Percentiles rank a stretch among this genome's conserved stretches.
These are phyloP conservation scores for Vulpes lagopus DNA, from an alignment of 2,113 vertebrate genomes.

Conservation along the genomic window DNA sequence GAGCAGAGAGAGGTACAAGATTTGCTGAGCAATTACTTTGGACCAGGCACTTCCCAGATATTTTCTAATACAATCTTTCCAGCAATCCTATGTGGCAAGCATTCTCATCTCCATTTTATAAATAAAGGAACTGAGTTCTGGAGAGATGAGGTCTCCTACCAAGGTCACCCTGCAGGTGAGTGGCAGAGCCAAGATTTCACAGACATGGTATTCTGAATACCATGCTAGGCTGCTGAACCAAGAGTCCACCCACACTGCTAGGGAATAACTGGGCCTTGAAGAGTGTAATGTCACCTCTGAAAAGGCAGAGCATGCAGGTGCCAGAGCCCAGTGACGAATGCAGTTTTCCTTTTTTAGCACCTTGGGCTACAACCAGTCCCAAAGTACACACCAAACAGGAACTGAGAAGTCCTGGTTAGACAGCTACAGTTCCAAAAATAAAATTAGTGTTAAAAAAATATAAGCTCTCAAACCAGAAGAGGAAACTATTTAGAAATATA, in stretches of 20 bases:
- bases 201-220: not conserved
- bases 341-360: not conserved
- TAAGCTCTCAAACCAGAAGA: not conserved
- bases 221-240: not conserved
- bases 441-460: not conserved
- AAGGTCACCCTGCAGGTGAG: not conserved
- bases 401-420: not conserved
- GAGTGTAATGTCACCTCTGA: not conserved
- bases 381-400: not conserved
- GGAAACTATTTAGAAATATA: not conserved
- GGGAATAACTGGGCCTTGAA: not conserved
- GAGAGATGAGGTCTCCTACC: not conserved
- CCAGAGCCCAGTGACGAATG: not conserved
- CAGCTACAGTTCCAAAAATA: slow-evolving; percentile 35
- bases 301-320: not conserved
- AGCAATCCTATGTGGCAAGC: not conserved
- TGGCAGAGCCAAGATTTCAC: not conserved
- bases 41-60: not conserved
- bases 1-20: not conserved
- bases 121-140: not conserved
- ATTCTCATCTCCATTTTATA: not conserved
- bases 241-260: not conserved
- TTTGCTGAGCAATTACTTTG: not conserved
- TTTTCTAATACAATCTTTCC: slow-evolving; percentile 8
- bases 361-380: not conserved